These are phyloP conservation scores for Drosophila arizonae DNA, from an alignment of 1,140 invertebrate genomes.

Conservation along the genomic window DNA sequence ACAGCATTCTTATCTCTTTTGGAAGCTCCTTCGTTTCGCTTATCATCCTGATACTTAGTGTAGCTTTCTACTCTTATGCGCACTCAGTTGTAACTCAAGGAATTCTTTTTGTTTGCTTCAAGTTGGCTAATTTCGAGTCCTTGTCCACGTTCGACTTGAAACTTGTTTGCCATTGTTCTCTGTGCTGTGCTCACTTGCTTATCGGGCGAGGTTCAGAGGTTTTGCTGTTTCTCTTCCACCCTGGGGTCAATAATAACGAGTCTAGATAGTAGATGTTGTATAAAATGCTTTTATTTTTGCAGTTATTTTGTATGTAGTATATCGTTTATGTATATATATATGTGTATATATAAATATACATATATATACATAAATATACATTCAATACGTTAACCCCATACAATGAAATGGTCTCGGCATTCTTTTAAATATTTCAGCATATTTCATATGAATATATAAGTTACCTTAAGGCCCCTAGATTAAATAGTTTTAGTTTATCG, in stretches of 20 bases:
- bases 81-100: constrained; percentile 56
- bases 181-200: constrained; percentile 34
- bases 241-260: constrained; percentile 46
- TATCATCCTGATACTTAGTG: constrained; percentile 35
- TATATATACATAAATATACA: constrained; percentile 41
- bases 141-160: constrained; percentile 49
- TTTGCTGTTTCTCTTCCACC: constrained; percentile 26
- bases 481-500: constrained; percentile 7
- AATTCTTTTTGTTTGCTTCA: constrained; percentile 34
- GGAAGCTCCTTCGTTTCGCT: constrained; percentile 33
- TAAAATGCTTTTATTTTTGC: constrained; percentile 77
- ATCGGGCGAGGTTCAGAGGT: constrained; percentile 38
- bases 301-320: constrained; percentile 50
- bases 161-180: constrained; percentile 44
- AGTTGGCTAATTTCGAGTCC: constrained; percentile 56
- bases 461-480: constrained; percentile 11
- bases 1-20: constrained; percentile 8
- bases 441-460: constrained; percentile 3
- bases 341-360: constrained; percentile 70
- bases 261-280: constrained; percentile 52
- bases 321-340: constrained; percentile 40
- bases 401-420: too few species aligned
- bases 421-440: too few species aligned
- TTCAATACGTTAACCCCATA: too few species aligned
- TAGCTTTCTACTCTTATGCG: constrained; percentile 19